These are phyloP conservation scores for Leguminivora glycinivorella DNA, from an alignment of 1,140 invertebrate genomes.

Conservation along the genomic window DNA sequence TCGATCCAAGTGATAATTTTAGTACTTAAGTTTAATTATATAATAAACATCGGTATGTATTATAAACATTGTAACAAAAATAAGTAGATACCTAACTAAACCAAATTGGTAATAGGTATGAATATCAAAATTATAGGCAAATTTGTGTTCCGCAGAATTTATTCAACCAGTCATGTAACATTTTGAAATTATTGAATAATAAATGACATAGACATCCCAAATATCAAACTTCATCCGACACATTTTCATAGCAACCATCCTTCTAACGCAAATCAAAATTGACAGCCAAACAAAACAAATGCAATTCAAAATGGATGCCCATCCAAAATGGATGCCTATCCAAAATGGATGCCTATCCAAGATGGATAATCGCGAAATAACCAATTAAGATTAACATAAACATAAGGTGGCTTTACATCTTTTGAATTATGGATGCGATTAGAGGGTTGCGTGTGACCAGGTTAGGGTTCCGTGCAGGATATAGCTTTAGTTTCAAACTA, in stretches of 20 bases:
- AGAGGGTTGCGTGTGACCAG: constrained; percentile 30
- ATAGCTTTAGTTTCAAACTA: neutral
- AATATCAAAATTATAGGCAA: no score
- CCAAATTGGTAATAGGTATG: no score
- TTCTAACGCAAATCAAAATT: neutral
- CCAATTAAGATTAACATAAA: constrained; percentile 77
- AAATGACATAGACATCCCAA: neutral
- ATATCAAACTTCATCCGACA: neutral
- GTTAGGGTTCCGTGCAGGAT: constrained; percentile 2
- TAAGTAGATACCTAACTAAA: no score
- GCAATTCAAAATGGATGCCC: constrained; percentile 31
- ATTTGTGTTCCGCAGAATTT: neutral
- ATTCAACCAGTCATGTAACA: neutral
- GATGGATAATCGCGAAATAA: constrained; percentile 74
- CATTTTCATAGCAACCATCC: neutral
- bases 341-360: constrained; percentile 53
- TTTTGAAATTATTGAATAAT: neutral
- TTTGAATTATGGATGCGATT: constrained; percentile 67
- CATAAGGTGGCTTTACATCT: constrained; percentile 71
- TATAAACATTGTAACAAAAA: no score
- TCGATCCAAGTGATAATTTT: no score
- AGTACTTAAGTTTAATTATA: no score
- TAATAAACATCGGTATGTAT: no score
- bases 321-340: constrained; percentile 51
- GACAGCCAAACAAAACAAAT: constrained; percentile 5